These are phyloP conservation scores for Ormyrus thymus DNA, from an alignment of 2,888 invertebrate species.

Conservation along the genomic window DNA sequence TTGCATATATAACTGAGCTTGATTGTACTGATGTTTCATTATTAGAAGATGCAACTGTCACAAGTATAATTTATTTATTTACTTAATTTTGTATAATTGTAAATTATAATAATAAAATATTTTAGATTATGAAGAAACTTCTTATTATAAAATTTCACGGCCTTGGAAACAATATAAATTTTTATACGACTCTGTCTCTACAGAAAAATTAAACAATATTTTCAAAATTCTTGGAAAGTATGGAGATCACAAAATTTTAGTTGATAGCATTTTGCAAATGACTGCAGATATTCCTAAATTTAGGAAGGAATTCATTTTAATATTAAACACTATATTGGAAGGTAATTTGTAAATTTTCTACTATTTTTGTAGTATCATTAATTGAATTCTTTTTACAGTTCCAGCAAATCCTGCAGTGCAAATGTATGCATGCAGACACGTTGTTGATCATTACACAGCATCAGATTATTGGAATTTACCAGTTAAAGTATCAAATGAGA, in stretches of 20 bases:
- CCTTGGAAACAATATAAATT: slow-evolving; percentile 83
- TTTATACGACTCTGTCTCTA: slow-evolving; percentile 76
- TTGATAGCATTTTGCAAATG: slow-evolving; percentile 80
- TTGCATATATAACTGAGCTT: slow-evolving; percentile 78
- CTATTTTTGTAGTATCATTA: slow-evolving; percentile 5
- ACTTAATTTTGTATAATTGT: neutral
- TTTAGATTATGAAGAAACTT: slow-evolving; percentile 72
- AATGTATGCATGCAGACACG: slow-evolving; percentile 63
- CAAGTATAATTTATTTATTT: slow-evolving; percentile 58
- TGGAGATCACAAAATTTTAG: slow-evolving; percentile 78
- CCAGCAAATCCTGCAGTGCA: slow-evolving; percentile 48
- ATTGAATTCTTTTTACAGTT: slow-evolving; percentile 55
- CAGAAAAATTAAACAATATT: slow-evolving; percentile 77
- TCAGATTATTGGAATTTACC: slow-evolving; percentile 69
- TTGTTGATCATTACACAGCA: slow-evolving; percentile 66
- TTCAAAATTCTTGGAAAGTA: slow-evolving; percentile 78
- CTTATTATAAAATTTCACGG: slow-evolving; percentile 67
- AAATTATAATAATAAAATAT: neutral
- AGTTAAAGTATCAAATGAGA: slow-evolving; percentile 62
- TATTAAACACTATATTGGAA: slow-evolving; percentile 78
- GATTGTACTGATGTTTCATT: slow-evolving; percentile 76
- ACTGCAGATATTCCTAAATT: slow-evolving; percentile 76
- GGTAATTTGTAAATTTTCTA: slow-evolving; percentile 69
- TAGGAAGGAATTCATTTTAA: slow-evolving; percentile 79
- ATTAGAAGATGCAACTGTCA: slow-evolving; percentile 76